Percentiles rank a stretch among this genome's conserved stretches.
Conservation (phyloP, 1,140 invertebrate genomes). For the Heliconius eleuchia region DNA sequence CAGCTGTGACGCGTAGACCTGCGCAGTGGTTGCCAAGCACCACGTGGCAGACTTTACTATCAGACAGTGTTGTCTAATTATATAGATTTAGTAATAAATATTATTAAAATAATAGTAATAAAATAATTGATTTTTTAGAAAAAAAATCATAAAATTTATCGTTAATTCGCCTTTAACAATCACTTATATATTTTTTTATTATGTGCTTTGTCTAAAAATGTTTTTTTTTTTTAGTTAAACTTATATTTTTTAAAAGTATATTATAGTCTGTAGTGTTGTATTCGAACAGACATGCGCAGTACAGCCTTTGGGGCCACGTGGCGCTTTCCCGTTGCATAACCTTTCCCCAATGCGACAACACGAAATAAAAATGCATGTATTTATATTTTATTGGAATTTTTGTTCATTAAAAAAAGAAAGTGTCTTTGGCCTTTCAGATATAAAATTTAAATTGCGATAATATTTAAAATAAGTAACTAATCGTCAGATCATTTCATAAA, state of each 20-base stretch:
- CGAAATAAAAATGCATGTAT: not conserved
- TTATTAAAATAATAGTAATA: too few species aligned
- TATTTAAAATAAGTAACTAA: too few species aligned
- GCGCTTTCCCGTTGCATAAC: conserved; percentile 73
- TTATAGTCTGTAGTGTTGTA: not conserved
- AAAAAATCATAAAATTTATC: too few species aligned
- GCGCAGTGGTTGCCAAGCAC: conserved; percentile 51
- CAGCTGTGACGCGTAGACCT: conserved; percentile 68
- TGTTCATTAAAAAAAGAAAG: too few species aligned
- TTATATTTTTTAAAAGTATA: not conserved
- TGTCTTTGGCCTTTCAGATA: too few species aligned
- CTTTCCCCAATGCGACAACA: conserved; percentile 51
- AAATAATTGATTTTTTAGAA: too few species aligned
- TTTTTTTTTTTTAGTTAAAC: not conserved
- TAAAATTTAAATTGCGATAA: too few species aligned
- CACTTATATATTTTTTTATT: too few species aligned
- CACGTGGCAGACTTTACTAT: conserved; percentile 57
- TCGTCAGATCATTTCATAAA: too few species aligned
- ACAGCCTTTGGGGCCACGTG: conserved; percentile 60
- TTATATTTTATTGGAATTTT: too few species aligned
- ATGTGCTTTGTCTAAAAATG: not conserved
- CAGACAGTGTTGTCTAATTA: not conserved
- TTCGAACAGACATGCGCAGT: conserved; percentile 62
- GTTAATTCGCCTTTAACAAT: too few species aligned
- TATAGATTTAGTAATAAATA: too few species aligned